phyloP scores from a whole-genome alignment of 2,888 invertebrate genomes.

The Sialis lutaria region DNA sequence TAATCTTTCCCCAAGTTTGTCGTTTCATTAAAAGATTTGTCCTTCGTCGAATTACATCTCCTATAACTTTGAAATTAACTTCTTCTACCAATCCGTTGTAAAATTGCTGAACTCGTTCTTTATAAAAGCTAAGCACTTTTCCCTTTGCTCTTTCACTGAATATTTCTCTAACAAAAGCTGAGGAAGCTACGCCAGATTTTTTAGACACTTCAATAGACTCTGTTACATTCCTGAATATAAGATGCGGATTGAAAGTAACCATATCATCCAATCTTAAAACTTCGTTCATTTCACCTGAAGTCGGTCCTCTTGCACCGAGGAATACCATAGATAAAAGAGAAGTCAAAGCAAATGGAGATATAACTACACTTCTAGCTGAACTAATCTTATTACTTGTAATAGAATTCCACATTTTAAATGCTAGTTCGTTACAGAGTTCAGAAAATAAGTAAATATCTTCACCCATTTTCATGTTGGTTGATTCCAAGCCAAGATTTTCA shows the following conservation, averaged over 20 bases:
- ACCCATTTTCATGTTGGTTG: constrained; percentile 50
- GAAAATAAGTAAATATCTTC: constrained; percentile 62
- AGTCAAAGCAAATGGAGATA: constrained; percentile 72
- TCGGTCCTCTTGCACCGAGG: constrained; percentile 69
- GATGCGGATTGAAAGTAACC: constrained; percentile 79
- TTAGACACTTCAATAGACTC: constrained; percentile 54
- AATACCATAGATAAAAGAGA: constrained; percentile 83
- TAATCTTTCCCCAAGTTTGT: constrained; percentile 57
- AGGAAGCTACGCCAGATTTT: constrained; percentile 56
- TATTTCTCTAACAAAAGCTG: constrained; percentile 65
- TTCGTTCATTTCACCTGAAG: constrained; percentile 82
- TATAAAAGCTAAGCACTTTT: constrained; percentile 69
- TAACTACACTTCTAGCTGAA: constrained; percentile 54
- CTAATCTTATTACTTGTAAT: constrained; percentile 51
- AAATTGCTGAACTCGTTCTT: constrained; percentile 71
- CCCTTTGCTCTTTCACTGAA: constrained; percentile 70
- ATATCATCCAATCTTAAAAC: constrained; percentile 70
- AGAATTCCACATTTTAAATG: constrained; percentile 66
- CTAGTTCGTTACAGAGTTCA: constrained; percentile 67
- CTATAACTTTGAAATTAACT: constrained; percentile 64
- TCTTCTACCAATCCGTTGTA: constrained; percentile 79
- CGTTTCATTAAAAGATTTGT: constrained; percentile 67
- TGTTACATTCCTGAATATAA: constrained; percentile 70
- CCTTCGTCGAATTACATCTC: constrained; percentile 62
- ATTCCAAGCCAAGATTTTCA: constrained; percentile 54